These are phyloP conservation scores for Acrobasis suavella DNA, from an alignment of 2,888 invertebrate genomes.

Conservation along the genomic window DNA sequence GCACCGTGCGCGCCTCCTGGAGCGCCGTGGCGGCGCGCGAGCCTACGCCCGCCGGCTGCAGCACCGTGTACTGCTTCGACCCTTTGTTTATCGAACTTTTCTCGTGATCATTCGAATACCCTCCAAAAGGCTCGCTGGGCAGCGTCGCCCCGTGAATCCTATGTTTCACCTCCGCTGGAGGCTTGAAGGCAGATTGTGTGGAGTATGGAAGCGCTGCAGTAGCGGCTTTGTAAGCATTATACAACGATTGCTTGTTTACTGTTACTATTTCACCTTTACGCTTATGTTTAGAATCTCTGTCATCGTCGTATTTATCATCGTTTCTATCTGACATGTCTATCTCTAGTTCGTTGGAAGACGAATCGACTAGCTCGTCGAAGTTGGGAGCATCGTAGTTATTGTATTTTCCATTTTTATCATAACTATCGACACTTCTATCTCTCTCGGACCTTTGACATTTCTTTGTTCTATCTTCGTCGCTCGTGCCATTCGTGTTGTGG, in stretches of 20 bases:
- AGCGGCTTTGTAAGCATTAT: slow-evolving; percentile 79
- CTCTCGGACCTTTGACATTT: slow-evolving; percentile 49
- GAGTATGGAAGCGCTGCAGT: slow-evolving; percentile 85
- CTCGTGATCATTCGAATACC: slow-evolving; percentile 84
- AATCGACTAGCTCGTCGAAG: slow-evolving; percentile 89
- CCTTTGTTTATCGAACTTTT: slow-evolving; percentile 66
- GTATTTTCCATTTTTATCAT: slow-evolving; percentile 74
- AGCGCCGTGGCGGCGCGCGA: slow-evolving; percentile 91
- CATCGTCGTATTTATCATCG: slow-evolving; percentile 84
- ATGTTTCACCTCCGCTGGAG: slow-evolving; percentile 86
- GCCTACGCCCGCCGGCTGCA: slow-evolving; percentile 91
- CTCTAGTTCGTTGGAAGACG: slow-evolving; percentile 89
- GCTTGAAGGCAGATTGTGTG: slow-evolving; percentile 90
- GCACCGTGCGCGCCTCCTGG: slow-evolving; percentile 86
- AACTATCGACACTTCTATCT: slow-evolving; percentile 64
- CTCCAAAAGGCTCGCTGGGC: slow-evolving; percentile 88
- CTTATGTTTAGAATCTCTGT: slow-evolving; percentile 75
- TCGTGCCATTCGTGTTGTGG: slow-evolving; percentile 50
- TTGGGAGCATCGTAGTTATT: slow-evolving; percentile 87
- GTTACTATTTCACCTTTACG: slow-evolving; percentile 76
- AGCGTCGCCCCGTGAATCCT: slow-evolving; percentile 64
- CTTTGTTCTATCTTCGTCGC: slow-evolving; percentile 53
- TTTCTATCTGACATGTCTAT: slow-evolving; percentile 89
- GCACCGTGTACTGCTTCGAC: slow-evolving; percentile 92
- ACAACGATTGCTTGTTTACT: slow-evolving; percentile 79